Conservation (phyloP, 1,140 invertebrate genomes). For the Condylostylus longicornis region DNA sequence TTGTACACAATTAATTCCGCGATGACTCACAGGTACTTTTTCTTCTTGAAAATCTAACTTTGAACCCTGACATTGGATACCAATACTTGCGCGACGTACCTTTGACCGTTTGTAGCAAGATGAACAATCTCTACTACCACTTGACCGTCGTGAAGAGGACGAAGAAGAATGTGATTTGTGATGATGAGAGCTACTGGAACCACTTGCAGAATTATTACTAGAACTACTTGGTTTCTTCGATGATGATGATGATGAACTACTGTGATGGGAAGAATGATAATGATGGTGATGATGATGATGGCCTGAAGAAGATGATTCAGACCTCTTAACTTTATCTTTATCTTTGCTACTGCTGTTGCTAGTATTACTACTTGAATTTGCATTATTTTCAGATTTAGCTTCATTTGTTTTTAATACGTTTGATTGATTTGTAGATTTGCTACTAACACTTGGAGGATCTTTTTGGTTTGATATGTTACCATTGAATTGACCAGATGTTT, state of each 20-base stretch:
- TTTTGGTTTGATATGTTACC: too few relatives aligned
- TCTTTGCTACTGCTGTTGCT: not conserved
- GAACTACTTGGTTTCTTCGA: not conserved
- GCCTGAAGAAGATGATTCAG: not conserved
- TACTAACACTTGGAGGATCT: too few relatives aligned
- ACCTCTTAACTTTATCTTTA: not conserved
- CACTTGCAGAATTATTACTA: not conserved
- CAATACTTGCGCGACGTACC: slow-evolving; percentile 43
- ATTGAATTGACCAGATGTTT: too few relatives aligned
- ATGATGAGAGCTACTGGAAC: slow-evolving; percentile 14
- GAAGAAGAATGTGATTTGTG: slow-evolving; percentile 17
- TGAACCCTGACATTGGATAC: slow-evolving; percentile 43
- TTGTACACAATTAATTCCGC: slow-evolving; percentile 22
- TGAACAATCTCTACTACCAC: slow-evolving; percentile 36
- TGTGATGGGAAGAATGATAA: not conserved
- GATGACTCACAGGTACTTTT: slow-evolving; percentile 26
- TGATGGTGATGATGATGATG: not conserved
- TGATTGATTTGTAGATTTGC: too few relatives aligned
- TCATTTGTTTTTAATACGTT: too few relatives aligned
- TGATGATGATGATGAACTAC: not conserved
- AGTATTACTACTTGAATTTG: not conserved
- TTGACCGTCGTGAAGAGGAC: slow-evolving; percentile 13
- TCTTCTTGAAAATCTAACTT: slow-evolving; percentile 18
- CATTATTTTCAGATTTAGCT: not conserved
- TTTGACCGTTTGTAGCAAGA: slow-evolving; percentile 44